These are phyloP conservation scores for Lasiommata megera DNA, from an alignment of 2,888 invertebrate species.

Conservation along the genomic window DNA sequence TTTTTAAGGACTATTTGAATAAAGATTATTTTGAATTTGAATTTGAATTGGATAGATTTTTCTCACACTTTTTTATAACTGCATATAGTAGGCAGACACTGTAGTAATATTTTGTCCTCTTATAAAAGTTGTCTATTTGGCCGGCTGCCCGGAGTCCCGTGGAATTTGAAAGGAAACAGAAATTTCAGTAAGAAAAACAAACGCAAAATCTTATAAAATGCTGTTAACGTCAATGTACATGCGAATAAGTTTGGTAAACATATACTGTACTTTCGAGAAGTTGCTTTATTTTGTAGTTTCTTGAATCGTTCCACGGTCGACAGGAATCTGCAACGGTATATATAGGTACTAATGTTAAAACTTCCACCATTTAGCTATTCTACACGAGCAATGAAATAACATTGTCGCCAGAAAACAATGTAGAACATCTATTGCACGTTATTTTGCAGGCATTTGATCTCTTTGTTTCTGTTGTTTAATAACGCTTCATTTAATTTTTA, in stretches of 20 bases:
- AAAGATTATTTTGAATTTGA: too few relatives aligned
- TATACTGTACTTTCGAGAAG: conserved; percentile 49
- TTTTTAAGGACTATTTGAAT: too few relatives aligned
- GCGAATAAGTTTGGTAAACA: conserved; percentile 52
- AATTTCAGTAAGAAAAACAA: conserved; percentile 62
- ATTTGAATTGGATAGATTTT: too few relatives aligned
- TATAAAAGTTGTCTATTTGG: conserved; percentile 70
- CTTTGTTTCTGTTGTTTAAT: conserved; percentile 4
- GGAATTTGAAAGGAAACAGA: conserved; percentile 64
- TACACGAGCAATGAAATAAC: conserved; percentile 29
- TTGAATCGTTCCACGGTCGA: conserved; percentile 41
- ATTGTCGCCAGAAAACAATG: conserved; percentile 20
- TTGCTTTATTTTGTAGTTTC: conserved; percentile 59
- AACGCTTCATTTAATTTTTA: background rate
- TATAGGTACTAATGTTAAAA: conserved; percentile 40
- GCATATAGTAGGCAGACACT: background rate
- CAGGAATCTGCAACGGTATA: conserved; percentile 51
- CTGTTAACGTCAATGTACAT: conserved; percentile 71
- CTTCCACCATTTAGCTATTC: conserved; percentile 45
- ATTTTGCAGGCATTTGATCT: background rate
- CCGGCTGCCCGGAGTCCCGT: conserved; percentile 60
- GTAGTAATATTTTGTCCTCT: conserved; percentile 56
- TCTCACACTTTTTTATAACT: too few relatives aligned
- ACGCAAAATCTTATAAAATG: conserved; percentile 71
- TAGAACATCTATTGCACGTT: conserved; percentile 5